These are phyloP conservation scores for Neotoxoptera formosana DNA, from an alignment of 1,140 invertebrate genomes.

Conservation along the genomic window DNA sequence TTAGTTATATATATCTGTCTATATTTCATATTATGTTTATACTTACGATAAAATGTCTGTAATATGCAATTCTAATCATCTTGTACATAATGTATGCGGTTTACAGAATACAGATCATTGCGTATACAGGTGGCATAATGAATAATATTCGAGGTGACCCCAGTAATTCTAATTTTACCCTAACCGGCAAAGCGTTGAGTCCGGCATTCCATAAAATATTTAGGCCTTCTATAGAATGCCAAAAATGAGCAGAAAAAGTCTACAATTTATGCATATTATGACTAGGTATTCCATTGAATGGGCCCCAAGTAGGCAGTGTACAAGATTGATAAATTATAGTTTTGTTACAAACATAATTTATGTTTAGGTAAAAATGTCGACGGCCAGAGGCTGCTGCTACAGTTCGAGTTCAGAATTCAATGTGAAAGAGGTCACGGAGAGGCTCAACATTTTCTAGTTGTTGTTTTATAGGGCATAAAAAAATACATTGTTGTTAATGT, in stretches of 20 bases:
- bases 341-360: not conserved
- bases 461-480: not conserved
- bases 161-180: not conserved
- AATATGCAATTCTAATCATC: not conserved
- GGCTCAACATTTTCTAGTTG: not conserved
- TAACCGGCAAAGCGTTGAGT: not conserved
- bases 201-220: not conserved
- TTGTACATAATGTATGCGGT: not conserved
- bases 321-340: not conserved
- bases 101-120: too few relatives aligned
- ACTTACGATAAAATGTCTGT: not conserved
- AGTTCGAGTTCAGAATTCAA: not conserved
- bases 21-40: not conserved
- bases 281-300: not conserved
- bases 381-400: not conserved
- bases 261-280: not conserved
- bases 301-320: not conserved
- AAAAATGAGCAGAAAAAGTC: not conserved
- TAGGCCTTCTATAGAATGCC: not conserved
- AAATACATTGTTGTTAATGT: too few relatives aligned
- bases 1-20: not conserved
- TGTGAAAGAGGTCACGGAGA: not conserved
- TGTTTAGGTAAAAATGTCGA: not conserved
- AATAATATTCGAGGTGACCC: not conserved
- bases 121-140: too few relatives aligned